Conservation (phyloP, 2,888 invertebrate genomes). For the Amphipoea oculea region DNA sequence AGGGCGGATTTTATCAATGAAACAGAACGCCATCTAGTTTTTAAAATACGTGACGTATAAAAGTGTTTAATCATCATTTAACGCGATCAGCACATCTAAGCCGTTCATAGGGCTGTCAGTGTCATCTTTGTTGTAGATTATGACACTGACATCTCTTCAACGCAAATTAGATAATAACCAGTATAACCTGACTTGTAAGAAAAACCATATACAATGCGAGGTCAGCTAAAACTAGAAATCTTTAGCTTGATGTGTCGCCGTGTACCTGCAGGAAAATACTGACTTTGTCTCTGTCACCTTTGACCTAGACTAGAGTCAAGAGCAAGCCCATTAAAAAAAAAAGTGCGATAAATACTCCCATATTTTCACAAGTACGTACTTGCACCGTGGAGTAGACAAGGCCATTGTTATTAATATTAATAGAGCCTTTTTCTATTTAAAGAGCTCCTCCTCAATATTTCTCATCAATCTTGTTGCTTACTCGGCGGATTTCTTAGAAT, state of each 20-base stretch:
- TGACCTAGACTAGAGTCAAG: too few relatives aligned
- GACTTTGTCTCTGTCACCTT: not conserved
- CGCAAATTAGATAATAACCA: not conserved
- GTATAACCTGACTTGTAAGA: not conserved
- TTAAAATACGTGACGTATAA: too few relatives aligned
- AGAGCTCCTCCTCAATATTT: constrained; percentile 33
- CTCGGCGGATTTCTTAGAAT: not conserved
- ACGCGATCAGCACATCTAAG: not conserved
- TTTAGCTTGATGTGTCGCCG: not conserved
- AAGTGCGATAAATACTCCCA: constrained; percentile 29
- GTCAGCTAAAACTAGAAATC: not conserved
- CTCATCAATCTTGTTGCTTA: constrained; percentile 45
- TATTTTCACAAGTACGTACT: constrained; percentile 19
- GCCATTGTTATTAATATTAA: constrained; percentile 47
- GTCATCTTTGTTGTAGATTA: not conserved
- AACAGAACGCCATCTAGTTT: not conserved
- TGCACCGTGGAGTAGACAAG: constrained; percentile 25
- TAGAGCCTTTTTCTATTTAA: constrained; percentile 34
- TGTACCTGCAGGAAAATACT: constrained; percentile 14
- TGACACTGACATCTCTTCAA: not conserved
- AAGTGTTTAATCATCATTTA: too few relatives aligned
- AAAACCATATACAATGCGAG: not conserved
- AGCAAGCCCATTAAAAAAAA: too few relatives aligned
- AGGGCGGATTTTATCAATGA: not conserved
- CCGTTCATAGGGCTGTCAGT: not conserved